Conservation (phyloP, 2,888 invertebrate genomes). For the Choreutis nemorana region DNA sequence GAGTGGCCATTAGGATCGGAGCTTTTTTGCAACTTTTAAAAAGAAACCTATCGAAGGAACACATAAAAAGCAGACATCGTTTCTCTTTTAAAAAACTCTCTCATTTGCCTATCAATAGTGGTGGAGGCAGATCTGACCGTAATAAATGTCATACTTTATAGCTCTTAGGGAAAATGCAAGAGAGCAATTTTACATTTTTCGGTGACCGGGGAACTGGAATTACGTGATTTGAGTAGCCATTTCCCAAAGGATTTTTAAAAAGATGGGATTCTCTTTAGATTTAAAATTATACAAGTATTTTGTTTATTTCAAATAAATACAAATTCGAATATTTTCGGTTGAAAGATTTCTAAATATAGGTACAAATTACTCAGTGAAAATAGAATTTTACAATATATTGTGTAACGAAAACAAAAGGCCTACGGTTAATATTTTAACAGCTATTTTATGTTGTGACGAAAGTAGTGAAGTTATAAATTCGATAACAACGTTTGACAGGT, state of each 20-base stretch:
- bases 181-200: conserved; percentile 63
- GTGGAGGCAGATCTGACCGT: conserved; percentile 65
- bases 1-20: conserved; percentile 32
- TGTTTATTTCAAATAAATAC: too few relatives aligned
- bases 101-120: conserved; percentile 68
- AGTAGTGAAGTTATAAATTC: too few relatives aligned
- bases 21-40: conserved; percentile 42
- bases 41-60: conserved; percentile 57
- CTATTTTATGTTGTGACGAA: too few relatives aligned
- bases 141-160: conserved; percentile 67
- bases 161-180: conserved; percentile 65
- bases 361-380: too few relatives aligned
- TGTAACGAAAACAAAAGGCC: too few relatives aligned
- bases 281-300: too few relatives aligned
- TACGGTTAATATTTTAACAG: too few relatives aligned
- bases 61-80: conserved; percentile 67
- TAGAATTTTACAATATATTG: too few relatives aligned
- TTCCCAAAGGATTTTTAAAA: conserved; percentile 52
- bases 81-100: conserved; percentile 67
- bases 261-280: too few relatives aligned
- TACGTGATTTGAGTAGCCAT: conserved; percentile 52
- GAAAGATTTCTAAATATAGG: too few relatives aligned
- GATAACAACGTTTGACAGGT: too few relatives aligned
- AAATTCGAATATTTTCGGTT: too few relatives aligned
- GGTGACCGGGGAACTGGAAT: conserved; percentile 59